Base-by-base conservation (phyloP, 2,113 vertebrate species). In the Porphyrio hochstetteri region DNA sequence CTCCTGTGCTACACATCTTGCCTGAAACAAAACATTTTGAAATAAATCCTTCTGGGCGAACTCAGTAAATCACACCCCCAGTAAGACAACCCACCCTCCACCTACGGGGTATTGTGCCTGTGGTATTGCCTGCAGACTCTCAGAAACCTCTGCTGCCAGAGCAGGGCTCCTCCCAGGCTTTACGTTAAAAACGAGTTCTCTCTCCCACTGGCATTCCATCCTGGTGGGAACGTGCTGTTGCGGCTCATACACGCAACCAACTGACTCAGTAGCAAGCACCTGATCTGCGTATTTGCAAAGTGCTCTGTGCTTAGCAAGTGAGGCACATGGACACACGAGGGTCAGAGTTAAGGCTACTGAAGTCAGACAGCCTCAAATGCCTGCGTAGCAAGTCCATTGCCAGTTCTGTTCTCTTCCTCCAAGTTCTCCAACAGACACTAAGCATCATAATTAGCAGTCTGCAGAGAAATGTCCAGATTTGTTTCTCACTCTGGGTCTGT, bases 241-340 rank as follows among this genome's bases (percentile, higher is more conserved):
- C 75, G 63, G 52, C 40, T 23, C 33, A 33, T n/a, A 35, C 46
- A 48, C 14, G 8, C 8, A 11, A 36, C 9, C 2, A 0, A 33
- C 18, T 9, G 74, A 31, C 28, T 25, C n/a, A 3, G 20, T 0
- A 61, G 64, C 79, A 67, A 82, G 31, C 9, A 76, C 23, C 33
- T 10, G 3, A 67, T 8, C n/a, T 60, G 57, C 36, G 8, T 13
- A 16, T 7, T 7, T 50, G 71, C 17, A 11, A 33, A 17, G 13
- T 31, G 48, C 74, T 52, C 3, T n/a, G 60, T 2, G 1, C 10
- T 29, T n/a, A 7, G 46, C 64, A 15, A 65, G 11, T 0, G 12
- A 28, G 59, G 35, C 65, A 55, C n/a, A 16, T 21, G 12, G 42
- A 42, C 0, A 0, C n/a, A 5, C 6, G 4, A 4, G 38, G 42